Base-by-base conservation (phyloP, 1,140 invertebrate species). In the Dolichoris vasculosae region DNA sequence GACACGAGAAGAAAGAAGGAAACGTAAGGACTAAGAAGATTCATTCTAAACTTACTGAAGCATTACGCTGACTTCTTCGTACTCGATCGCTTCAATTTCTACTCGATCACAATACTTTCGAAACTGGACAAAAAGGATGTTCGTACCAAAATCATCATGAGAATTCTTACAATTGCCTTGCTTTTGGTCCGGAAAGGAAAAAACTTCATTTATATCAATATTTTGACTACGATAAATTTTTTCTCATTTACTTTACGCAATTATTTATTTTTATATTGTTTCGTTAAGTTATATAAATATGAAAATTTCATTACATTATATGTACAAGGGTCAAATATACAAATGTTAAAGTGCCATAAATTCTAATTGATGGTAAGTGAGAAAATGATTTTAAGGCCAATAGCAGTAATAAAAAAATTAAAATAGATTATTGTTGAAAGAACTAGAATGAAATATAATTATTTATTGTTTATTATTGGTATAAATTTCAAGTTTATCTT, bases 31-130 rank as follows among this genome's bases (percentile, higher is more conserved):
- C 40, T n/a, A n/a, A 73, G n/a, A 23, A 83, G 35, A 71, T 83
- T 71, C 59, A 82, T 82, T 82, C 46, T 77, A 59, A 77, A 77
- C 26, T 13, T 23, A 30, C 35, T 83, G 43, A 48, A 78, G 80
- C 75, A 76, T 78, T 76, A 79, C 59, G 32, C 59, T 67, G 55
- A 83, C 51, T 73, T 71, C 85, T 15, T 86, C 48, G 51, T 59
- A 81, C 38, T 75, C 46, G 67, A 85, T 85, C 83, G 83, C 32
- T 81, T 59, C 71, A 67, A 82, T 85, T 81, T 81, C 67, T 85
- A 85, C 69, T 77, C 20, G 71, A 75, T 38, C 32, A 11, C 48
- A 20, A 35, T 35, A 30, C 40, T 11, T 26, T 26, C 26, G n/a
- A 67, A 11, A 64, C 40, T 0, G 7, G 40, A 59, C 55, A 63